Base-by-base conservation (phyloP, 2,888 invertebrate genomes). In the Scaptomyza flava region DNA sequence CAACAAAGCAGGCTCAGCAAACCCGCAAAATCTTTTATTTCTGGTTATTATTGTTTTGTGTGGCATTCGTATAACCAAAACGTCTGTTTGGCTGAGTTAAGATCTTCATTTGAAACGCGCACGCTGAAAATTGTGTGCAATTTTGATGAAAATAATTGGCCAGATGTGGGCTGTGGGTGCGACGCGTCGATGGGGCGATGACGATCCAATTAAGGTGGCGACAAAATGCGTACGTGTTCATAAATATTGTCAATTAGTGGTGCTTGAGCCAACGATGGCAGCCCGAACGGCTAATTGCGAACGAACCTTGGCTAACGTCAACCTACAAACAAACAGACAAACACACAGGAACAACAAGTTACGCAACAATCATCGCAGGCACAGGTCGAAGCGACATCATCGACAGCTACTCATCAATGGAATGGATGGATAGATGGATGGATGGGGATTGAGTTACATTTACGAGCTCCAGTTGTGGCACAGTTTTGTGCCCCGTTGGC, bases 111-210 rank as follows among this genome's bases (percentile, higher is more conserved):
- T 77, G 67, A 72, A 69, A 62, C 34, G 68, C 59, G 83, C 56
- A 76, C 81, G 80, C 61, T 79, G 58, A 79, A 77, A 82, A 81
- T 72, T 81, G 84, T 77, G 59, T 82, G 65, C 82, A 82, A 89
- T 89, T 89, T 89, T 89, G 89, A 89, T 89, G 76, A 89, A 89
- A 89, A 88, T 89, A 89, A 89, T 89, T 89, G 89, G 79, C 77
- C 71, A 71, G 66, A 75, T 51, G 51, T 27, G 51, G 12, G 14
- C 58, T 66, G 87, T 88, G 83, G 83, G 88, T 66, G 2, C 36
- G 20, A 20, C 34, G 17, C 17, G 34, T 17, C 34, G 20, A 50
- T 50, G 34, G 20, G 51, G 52, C 77, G 71, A 74, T 65, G 59
- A 73, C 62, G 74, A 70, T 72, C 86, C 88, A 88, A 88, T 86